Evolutionary conservation across 2,888 invertebrate species (phyloP), one percentile per base, ranked within the genome.

Genomic region (Ochropacha duplaris): DNA sequence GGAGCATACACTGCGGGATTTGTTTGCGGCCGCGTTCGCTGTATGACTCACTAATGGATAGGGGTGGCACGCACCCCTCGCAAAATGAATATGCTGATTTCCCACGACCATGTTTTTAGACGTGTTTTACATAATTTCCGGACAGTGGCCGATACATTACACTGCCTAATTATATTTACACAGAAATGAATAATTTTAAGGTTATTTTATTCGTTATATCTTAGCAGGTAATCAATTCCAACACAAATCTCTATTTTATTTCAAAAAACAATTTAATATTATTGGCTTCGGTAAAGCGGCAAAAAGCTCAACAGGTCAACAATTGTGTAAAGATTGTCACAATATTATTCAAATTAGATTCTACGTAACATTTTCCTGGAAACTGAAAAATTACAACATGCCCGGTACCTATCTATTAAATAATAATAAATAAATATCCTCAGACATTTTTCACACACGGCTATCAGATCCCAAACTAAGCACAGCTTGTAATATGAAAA

Each of bases 31-130:
- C 71, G 78, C 76, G 74, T 74, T 31, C 78, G 65, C 65, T 66
- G 74, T 72, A 78, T 81, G 83, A 84, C 78, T 86, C 84, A 83
- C 89, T 89, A 89, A 90, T 90, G 89, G 88, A 88, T 84, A 83
- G 84, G 87, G 85, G 74, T 83, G 81, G 74, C 70, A 57, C 65
- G 68, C 66, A 76, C 83, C 83, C 83, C 83, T 77, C n/a, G n/a
- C 78, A 83, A 87, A 86, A 90, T 88, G 87, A 89, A 89, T 87
- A 88, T 88, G 85, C 86, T 87, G 90, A 90, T 89, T 88, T 84
- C 72, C 78, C 77, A 83, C 83, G 83, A 85, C 79, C 83, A 71
- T 82, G 84, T 87, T 89, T 87, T 87, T 84, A 86, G 83, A 81
- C 78, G 77, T 87, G 82, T 83, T 90, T 90, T 87, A 85, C 88